These are phyloP conservation scores for Sebastes aleutianus DNA, from an alignment of 2,797 vertebrate species.

Conservation along the genomic window DNA sequence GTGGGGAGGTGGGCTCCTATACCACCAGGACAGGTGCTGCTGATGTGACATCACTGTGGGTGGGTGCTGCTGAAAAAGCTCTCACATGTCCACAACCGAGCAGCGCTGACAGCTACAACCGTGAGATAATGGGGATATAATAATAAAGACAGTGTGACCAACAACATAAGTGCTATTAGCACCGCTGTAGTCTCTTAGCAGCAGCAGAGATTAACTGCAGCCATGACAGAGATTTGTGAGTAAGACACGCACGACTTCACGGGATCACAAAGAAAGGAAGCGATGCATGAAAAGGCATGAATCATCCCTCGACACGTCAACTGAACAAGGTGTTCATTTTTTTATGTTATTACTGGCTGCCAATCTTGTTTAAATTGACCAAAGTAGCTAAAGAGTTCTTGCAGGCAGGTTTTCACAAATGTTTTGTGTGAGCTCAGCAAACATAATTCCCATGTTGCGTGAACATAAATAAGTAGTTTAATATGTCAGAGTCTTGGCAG, in stretches of 20 bases:
- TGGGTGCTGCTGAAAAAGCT: background rate
- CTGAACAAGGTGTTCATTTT: background rate
- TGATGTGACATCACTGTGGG: conserved; percentile 43
- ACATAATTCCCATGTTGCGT: conserved; percentile 10
- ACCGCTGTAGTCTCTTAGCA: background rate
- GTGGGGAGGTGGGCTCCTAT: conserved; percentile 32
- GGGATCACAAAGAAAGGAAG: conserved; percentile 17
- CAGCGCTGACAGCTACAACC: conserved; percentile 49
- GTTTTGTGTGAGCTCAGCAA: conserved; percentile 17
- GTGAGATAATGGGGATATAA: conserved; percentile 35
- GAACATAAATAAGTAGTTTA: conserved; percentile 40
- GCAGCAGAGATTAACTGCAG: conserved; percentile 2
- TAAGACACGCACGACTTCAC: background rate
- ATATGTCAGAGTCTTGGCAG: conserved; percentile 49
- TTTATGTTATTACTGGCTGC: background rate
- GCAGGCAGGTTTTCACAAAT: conserved; percentile 2
- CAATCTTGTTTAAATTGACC: background rate
- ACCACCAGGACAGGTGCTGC: conserved; percentile 65
- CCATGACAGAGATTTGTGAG: conserved; percentile 16
- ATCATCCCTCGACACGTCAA: background rate
- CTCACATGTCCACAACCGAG: conserved; percentile 6
- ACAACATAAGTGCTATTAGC: background rate
- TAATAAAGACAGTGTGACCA: conserved; percentile 7
- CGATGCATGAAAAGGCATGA: conserved; percentile 9
- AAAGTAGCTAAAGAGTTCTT: background rate